phyloP scores from a whole-genome alignment of 2,113 vertebrate species.

The Collichthys lucidus region DNA sequence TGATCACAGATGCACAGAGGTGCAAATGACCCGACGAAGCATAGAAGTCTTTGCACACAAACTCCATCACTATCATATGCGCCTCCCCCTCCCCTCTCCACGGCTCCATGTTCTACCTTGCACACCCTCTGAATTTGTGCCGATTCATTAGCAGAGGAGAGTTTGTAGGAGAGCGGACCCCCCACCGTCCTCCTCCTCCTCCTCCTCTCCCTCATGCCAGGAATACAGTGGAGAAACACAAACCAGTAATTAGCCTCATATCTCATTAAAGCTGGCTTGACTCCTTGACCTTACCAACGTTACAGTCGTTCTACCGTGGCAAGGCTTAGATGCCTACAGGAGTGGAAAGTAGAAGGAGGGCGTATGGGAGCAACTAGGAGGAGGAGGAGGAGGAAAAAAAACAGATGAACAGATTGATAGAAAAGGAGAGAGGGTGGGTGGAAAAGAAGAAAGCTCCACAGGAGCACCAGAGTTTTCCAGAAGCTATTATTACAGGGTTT shows the following conservation, averaged over 20 bases:
- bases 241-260: conserved; percentile 89
- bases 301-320: conserved; percentile 67
- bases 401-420: conserved; percentile 29
- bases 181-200: background rate
- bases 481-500: conserved; percentile 73
- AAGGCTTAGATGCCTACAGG: conserved; percentile 70
- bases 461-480: conserved; percentile 42
- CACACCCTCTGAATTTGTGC: conserved; percentile 79
- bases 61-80: background rate
- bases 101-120: conserved; percentile 35
- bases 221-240: conserved; percentile 79
- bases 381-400: conserved; percentile 4
- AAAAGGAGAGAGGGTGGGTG: background rate
- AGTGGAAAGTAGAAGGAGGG: background rate
- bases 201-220: conserved; percentile 68
- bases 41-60: background rate
- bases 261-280: conserved; percentile 88
- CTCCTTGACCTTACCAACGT: conserved; percentile 84
- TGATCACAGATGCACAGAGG: background rate
- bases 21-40: background rate
- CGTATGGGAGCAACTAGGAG: conserved; percentile 4
- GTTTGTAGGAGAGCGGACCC: conserved; percentile 66
- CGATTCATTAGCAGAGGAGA: conserved; percentile 76
- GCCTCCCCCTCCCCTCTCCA: conserved; percentile 4
- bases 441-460: conserved; percentile 23